Evolutionary conservation across 2,888 invertebrate genomes (phyloP).

Genomic region (Cataglyphis altisquamis): DNA sequence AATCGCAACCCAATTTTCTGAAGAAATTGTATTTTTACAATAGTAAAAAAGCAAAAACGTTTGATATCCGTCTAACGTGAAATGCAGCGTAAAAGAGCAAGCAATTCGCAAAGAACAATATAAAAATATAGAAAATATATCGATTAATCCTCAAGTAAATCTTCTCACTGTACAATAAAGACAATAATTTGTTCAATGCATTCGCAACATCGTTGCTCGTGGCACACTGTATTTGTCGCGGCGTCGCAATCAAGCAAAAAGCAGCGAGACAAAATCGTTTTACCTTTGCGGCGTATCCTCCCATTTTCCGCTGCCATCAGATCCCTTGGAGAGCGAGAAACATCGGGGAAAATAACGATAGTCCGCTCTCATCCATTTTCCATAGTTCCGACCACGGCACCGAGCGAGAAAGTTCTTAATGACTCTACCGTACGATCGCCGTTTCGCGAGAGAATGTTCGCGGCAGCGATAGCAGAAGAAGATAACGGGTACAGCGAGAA

Average conservation of each 20-base stretch:
- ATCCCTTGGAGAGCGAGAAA: slow-evolving; percentile 41
- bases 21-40: slow-evolving; percentile 14
- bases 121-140: not conserved
- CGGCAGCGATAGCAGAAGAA: not conserved
- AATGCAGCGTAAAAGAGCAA: slow-evolving; percentile 1
- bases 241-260: slow-evolving; percentile 38
- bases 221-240: slow-evolving; percentile 10
- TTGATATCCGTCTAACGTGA: not conserved
- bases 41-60: not conserved
- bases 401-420: slow-evolving; percentile 73
- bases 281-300: slow-evolving; percentile 12
- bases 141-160: not conserved
- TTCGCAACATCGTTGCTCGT: not conserved
- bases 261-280: slow-evolving; percentile 38
- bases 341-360: slow-evolving; percentile 69
- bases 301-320: not conserved
- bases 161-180: not conserved
- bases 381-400: slow-evolving; percentile 60
- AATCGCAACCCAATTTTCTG: slow-evolving; percentile 11
- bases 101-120: slow-evolving; percentile 11
- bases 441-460: slow-evolving; percentile 23
- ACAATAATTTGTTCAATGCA: slow-evolving; percentile 6
- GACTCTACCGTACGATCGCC: slow-evolving; percentile 58
- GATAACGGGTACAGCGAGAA: slow-evolving; percentile 13
- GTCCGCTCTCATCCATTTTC: slow-evolving; percentile 70